Conservation (phyloP, 2,113 vertebrate species). For the Tragelaphus scriptus region DNA sequence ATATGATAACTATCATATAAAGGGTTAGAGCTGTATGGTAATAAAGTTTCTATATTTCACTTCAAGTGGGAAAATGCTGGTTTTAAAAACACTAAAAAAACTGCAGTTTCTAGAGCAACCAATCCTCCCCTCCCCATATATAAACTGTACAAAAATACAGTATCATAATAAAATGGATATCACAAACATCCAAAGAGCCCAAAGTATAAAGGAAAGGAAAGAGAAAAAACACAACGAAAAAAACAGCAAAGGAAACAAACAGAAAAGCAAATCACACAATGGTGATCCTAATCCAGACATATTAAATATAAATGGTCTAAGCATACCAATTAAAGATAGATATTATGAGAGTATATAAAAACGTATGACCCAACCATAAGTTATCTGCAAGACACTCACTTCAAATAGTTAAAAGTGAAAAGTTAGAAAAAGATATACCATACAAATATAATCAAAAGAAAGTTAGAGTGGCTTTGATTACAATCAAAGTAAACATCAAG, state of each 20-base stretch:
- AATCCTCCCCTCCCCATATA: neutral
- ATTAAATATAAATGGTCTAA: neutral
- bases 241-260: neutral
- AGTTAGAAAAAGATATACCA: neutral
- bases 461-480: neutral
- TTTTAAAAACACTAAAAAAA: neutral
- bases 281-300: neutral
- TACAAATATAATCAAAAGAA: neutral
- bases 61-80: neutral
- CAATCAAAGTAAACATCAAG: neutral
- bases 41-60: neutral
- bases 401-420: neutral
- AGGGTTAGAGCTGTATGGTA: neutral
- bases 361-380: neutral
- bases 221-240: accelerated
- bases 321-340: neutral
- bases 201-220: neutral
- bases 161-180: neutral
- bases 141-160: neutral
- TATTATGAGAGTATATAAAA: neutral
- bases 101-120: neutral
- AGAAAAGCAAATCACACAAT: neutral
- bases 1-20: neutral
- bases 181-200: neutral
- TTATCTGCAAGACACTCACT: neutral